Evolutionary conservation across 53 echinoderm and acorn worm genomes (phyloP).

Genomic region (Crossaster papposus): DNA sequence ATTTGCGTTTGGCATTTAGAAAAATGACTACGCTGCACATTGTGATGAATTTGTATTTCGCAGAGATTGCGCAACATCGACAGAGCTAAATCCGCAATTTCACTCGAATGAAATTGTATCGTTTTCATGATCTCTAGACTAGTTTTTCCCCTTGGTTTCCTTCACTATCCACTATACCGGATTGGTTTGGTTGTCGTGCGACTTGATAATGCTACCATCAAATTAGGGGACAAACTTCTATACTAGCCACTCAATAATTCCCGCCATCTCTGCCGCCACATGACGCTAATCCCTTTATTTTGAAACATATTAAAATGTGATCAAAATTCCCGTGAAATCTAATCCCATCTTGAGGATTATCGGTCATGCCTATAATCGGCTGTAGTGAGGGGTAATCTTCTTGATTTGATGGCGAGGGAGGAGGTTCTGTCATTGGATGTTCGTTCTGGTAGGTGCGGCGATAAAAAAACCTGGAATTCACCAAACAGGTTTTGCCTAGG

Average conservation of each 20-base stretch:
- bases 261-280: neutral
- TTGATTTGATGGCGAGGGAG: slow-evolving; percentile 14
- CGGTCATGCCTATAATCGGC: slow-evolving; percentile 26
- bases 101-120: neutral
- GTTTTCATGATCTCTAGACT: neutral
- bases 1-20: too few species aligned
- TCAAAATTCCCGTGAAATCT: slow-evolving; percentile 37
- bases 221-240: slow-evolving; percentile 15
- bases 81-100: neutral
- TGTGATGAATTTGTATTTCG: too few species aligned
- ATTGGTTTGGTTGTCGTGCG: neutral
- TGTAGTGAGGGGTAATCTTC: neutral
- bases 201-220: neutral
- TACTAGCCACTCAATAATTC: slow-evolving; percentile 12
- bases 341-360: slow-evolving; percentile 55
- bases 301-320: slow-evolving; percentile 42
- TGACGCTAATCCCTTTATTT: slow-evolving; percentile 38
- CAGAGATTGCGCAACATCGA: too few species aligned
- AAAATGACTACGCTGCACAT: too few species aligned
- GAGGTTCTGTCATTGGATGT: neutral
- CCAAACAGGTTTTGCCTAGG: too few species aligned
- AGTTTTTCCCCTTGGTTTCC: neutral
- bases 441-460: neutral
- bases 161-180: neutral
- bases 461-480: too few species aligned